Base-by-base conservation (phyloP, 2,113 vertebrate species). In the Aramus guarauna region DNA sequence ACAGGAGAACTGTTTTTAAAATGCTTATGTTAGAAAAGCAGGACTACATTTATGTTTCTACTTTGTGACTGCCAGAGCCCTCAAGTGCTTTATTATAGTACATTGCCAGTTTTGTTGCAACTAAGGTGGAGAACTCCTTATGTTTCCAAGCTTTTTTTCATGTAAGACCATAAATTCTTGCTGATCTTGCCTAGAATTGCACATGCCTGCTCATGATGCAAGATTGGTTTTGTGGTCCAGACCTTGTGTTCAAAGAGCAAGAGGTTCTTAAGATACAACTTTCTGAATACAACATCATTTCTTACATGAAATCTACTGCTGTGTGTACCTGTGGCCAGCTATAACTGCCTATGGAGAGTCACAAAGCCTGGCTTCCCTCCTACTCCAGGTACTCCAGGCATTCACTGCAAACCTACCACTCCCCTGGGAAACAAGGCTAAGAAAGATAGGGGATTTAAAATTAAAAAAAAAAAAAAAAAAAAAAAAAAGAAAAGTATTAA, bases 51-150 rank as follows among this genome's bases (percentile, higher is more conserved):
- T 94, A 92, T 85, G 56, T 92, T 94, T 91, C 71, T 94, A 29
- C 22, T 81, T 63, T 59, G 67, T 50, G 71, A 77, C 58, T 95
- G 90, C 95, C 96, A 96, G 85, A 93, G 50, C 90, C 88, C 93
- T 96, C 92, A 96, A 95, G n/a, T 80, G 12, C 23, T 92, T 93
- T 88, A 88, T 94, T 85, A 77, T 80, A 94, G 82, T 41, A 58
- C 41, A 58, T 26, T 90, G 85, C 75, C 63, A 92, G 55, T 83
- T 95, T 77, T 92, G 29, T 48, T 92, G 50, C 73, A 88, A 71
- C 85, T 90, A 29, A 80, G 75, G 75, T 71, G 50, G 66, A 94
- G 67, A 93, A 90, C 43, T 92, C 89, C 87, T 88, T 90, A 71
- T 5, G 16, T 77, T 53, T 88, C 71, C 63, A 79, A 90, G 30